These are phyloP conservation scores for Elgaria multicarinata DNA, from an alignment of 2,113 vertebrate species.

Conservation along the genomic window DNA sequence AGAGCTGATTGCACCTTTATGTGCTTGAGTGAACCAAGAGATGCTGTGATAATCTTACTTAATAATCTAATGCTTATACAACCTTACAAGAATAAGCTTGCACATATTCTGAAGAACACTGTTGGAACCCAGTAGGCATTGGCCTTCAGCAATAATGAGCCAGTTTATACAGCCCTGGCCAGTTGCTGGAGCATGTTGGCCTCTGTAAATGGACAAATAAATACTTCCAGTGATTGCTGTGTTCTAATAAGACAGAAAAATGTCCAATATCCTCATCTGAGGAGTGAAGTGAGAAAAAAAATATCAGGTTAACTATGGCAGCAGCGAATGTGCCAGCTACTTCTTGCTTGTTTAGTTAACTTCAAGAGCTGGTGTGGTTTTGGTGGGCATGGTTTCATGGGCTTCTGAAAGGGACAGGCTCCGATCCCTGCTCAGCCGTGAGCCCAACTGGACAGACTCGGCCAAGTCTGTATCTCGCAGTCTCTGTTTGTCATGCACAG, in stretches of 20 bases:
- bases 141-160: background rate
- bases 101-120: background rate
- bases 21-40: background rate
- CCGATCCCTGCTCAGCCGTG: background rate
- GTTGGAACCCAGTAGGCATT: background rate
- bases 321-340: background rate
- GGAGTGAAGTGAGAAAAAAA: background rate
- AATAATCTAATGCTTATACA: background rate
- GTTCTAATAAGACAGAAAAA: background rate
- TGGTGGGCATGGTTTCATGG: no score
- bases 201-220: background rate
- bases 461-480: background rate
- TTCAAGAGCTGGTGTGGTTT: background rate
- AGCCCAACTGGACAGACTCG: no score
- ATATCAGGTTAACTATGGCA: background rate
- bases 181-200: background rate
- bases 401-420: background rate
- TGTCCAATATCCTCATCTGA: background rate
- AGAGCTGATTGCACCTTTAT: background rate
- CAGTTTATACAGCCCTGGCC: background rate
- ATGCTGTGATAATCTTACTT: background rate
- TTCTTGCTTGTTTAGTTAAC: background rate
- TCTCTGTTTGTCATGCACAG: background rate
- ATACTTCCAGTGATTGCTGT: background rate
- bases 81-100: background rate